These are phyloP conservation scores for Electrona antarctica DNA, from an alignment of 2,113 vertebrate genomes.

Conservation along the genomic window DNA sequence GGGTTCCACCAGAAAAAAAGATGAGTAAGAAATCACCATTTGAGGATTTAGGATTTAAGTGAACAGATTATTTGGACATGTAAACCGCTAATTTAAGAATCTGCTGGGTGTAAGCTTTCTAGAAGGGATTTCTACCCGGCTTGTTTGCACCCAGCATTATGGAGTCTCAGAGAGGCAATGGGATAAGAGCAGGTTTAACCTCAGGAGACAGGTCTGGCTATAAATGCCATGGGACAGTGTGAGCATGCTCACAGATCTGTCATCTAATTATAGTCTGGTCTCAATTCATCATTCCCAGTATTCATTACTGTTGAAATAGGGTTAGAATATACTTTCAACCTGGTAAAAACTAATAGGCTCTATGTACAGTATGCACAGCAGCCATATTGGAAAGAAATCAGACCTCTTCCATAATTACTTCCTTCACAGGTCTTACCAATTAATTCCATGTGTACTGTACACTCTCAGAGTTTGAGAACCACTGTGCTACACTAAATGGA, in stretches of 20 bases:
- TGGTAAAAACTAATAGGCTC: no score
- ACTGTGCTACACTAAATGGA: no score
- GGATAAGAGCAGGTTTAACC: conserved; percentile 84
- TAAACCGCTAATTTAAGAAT: conserved; percentile 82
- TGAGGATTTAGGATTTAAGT: conserved; percentile 60
- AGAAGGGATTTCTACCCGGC: conserved; percentile 84
- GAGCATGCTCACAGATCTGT: conserved; percentile 26
- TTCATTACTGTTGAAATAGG: conserved; percentile 2
- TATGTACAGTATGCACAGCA: no score
- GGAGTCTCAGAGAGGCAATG: conserved; percentile 84
- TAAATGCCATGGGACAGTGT: conserved; percentile 50
- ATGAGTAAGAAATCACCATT: conserved; percentile 22
- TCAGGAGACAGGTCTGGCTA: conserved; percentile 64
- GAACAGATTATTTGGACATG: conserved; percentile 66
- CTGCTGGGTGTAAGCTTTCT: conserved; percentile 84
- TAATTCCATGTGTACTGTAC: no score
- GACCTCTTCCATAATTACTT: no score
- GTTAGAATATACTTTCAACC: no score
- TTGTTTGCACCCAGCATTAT: conserved; percentile 82
- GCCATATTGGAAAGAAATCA: no score
- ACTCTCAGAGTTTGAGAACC: no score
- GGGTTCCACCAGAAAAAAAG: conserved; percentile 23
- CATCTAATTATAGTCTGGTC: conserved; percentile 58
- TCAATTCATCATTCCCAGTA: conserved; percentile 33
- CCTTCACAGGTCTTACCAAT: no score